phyloP scores from a whole-genome alignment of 2,113 vertebrate species.

The Ammodytes dubius region DNA sequence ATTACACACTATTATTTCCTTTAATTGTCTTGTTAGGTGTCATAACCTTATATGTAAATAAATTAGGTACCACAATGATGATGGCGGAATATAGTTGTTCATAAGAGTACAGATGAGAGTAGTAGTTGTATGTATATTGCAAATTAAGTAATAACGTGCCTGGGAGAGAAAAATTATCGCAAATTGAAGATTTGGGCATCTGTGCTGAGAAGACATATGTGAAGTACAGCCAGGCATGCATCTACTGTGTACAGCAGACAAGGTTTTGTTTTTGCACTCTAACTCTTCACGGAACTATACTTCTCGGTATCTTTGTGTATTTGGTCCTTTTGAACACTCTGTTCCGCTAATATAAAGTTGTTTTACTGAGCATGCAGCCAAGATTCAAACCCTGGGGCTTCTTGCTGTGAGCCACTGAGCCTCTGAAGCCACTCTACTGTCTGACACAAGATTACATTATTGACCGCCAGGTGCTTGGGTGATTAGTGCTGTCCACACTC shows the following conservation, averaged over 20 bases:
- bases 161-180: slow-evolving; percentile 1
- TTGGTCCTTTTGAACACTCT: not conserved
- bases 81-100: not conserved
- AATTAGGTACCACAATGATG: not conserved
- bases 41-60: not conserved
- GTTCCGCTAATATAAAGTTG: not conserved
- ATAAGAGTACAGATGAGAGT: not conserved
- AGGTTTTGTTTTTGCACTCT: not conserved
- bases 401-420: not conserved
- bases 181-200: not conserved
- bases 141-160: not conserved
- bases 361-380: slow-evolving; percentile 4
- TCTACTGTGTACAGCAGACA: not conserved
- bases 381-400: slow-evolving; percentile 3
- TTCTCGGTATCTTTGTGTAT: not conserved
- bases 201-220: slow-evolving; percentile 9
- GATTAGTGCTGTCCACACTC: slow-evolving; percentile 11
- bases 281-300: not conserved
- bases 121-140: not conserved
- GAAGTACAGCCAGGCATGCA: slow-evolving; percentile 1
- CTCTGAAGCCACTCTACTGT: not conserved
- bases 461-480: slow-evolving; percentile 6
- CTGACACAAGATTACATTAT: slow-evolving; percentile 25
- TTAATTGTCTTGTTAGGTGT: not conserved
- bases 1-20: not conserved